Evolutionary conservation across 1,140 invertebrate genomes (phyloP), one percentile per base, ranked within the genome.

Genomic region (Lepidurus packardi): DNA sequence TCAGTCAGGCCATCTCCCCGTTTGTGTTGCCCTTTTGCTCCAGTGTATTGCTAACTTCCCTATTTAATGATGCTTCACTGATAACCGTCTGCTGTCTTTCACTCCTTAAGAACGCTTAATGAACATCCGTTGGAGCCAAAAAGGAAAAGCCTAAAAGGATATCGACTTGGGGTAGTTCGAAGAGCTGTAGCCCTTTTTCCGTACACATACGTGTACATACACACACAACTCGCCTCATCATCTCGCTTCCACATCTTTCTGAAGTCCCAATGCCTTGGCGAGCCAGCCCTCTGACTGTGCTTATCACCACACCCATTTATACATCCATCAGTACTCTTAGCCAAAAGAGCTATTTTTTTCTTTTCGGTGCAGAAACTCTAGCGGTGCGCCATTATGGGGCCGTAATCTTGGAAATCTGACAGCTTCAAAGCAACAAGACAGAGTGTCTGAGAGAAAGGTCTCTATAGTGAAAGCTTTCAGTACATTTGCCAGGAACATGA

Each of bases 31-130:
- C 53, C 16, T 21, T 65, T 21, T 16, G 1, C 53, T 65, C 16
- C 53, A 65, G 53, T 5, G 16, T 65, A 65, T 65, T 65, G 53
- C 53, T 65, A 65, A 65, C 53, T 65, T 65, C 53, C 45, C 53
- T 65, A 65, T 65, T 65, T 65, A 65, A 65, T 65, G 53, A 65
- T 65, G 53, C 53, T 65, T 65, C 53, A 65, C 53, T 65, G 53
- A 65, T 65, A 65, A 65, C 53, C 53, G 53, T 65, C 53, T 65
- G 53, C 53, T 65, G 53, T 65, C 53, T 65, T 65, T 65, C 53
- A 65, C 53, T 65, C 53, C 53, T 65, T 65, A 65, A 65, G 53
- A 21, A 65, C 53, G 13, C 53, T 65, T 65, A 65, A 65, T 65
- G 53, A 65, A 65, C 53, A 65, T 65, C 53, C 53, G 53, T 65